Evolutionary conservation across 2,113 vertebrate genomes (phyloP).

Genomic region (Lipophrys pholis): DNA sequence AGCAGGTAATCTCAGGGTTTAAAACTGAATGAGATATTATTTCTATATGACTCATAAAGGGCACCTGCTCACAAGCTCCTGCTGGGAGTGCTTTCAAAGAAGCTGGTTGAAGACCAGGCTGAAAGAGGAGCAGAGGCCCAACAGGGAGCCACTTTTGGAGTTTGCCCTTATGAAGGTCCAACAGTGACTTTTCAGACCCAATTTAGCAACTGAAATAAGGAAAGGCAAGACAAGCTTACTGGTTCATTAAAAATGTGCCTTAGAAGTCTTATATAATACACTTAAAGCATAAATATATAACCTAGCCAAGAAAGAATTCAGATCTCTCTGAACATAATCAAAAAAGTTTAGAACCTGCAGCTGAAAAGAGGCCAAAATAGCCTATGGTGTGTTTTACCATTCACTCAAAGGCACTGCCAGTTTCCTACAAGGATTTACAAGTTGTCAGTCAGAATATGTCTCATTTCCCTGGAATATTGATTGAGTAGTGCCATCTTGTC

Average conservation of each 20-base stretch:
- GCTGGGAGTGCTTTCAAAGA: slow-evolving; percentile 61
- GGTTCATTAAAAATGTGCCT: neutral
- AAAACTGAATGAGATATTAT: slow-evolving; percentile 55
- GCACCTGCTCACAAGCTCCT: slow-evolving; percentile 53
- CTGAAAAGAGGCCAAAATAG: neutral
- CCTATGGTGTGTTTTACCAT: neutral
- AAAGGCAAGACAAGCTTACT: neutral
- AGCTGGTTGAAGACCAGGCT: slow-evolving; percentile 54
- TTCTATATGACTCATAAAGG: slow-evolving; percentile 62
- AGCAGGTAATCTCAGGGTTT: slow-evolving; percentile 37
- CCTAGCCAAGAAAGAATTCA: neutral
- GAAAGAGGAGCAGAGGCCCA: slow-evolving; percentile 35
- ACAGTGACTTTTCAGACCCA: slow-evolving; percentile 22
- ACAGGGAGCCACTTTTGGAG: slow-evolving; percentile 61
- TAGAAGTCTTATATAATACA: neutral
- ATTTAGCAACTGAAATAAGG: slow-evolving; percentile 31
- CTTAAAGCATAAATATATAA: neutral
- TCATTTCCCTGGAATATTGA: neutral
- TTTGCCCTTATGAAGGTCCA: slow-evolving; percentile 26
- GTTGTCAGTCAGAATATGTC: neutral
- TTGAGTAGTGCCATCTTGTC: neutral
- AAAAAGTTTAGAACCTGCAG: neutral
- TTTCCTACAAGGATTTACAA: neutral
- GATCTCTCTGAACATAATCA: neutral
- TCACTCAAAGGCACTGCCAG: neutral